phyloP scores from a whole-genome alignment of 2,797 vertebrate genomes.

The Distichodus sexfasciatus region DNA sequence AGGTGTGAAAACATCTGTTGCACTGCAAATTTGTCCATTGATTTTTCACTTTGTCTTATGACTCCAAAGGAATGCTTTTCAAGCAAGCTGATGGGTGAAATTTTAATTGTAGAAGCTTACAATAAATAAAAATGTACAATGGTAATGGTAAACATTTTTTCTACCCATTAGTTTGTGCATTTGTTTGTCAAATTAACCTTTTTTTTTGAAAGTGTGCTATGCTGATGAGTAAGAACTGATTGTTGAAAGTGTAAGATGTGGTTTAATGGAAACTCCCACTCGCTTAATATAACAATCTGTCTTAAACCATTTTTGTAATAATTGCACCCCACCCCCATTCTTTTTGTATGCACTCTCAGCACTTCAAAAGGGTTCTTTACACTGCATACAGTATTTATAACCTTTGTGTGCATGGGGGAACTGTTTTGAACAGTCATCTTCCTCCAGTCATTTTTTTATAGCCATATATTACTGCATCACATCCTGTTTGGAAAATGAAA shows the following conservation, averaged over 20 bases:
- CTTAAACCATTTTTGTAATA: conserved; percentile 71
- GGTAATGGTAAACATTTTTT: conserved; percentile 13
- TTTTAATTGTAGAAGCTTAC: no score
- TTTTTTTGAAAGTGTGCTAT: conserved; percentile 61
- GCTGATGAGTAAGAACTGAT: conserved; percentile 68
- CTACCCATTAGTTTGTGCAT: conserved; percentile 15
- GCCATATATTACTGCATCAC: conserved; percentile 64
- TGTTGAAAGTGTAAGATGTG: conserved; percentile 68
- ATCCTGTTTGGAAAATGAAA: no score
- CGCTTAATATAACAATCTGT: conserved; percentile 73
- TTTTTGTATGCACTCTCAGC: conserved; percentile 63
- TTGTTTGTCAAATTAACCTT: conserved; percentile 64
- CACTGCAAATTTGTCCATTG: conserved; percentile 33
- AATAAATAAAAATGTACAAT: conserved; percentile 33
- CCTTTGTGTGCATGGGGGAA: conserved; percentile 71
- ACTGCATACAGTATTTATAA: conserved; percentile 75
- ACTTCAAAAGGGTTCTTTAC: conserved; percentile 71
- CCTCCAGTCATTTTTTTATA: conserved; percentile 67
- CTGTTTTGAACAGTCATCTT: conserved; percentile 66
- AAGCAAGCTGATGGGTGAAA: no score
- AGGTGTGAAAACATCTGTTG: not conserved
- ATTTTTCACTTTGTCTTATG: no score
- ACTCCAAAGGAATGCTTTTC: no score
- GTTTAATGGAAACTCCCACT: conserved; percentile 72
- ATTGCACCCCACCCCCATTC: conserved; percentile 69